Conservation (phyloP, 1,140 invertebrate species). For the Platyura marginata region DNA sequence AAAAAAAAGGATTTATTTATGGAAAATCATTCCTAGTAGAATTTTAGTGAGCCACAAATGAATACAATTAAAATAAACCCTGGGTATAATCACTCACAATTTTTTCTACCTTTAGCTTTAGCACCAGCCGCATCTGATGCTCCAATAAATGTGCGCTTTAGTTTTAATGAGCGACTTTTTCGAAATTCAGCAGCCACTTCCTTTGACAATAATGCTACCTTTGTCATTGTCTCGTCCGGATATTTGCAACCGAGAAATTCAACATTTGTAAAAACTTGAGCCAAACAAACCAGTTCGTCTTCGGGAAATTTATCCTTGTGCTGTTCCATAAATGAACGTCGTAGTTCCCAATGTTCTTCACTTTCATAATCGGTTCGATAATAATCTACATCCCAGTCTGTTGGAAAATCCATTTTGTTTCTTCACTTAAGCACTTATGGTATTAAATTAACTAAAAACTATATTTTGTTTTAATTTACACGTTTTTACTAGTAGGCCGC, state of each 20-base stretch:
- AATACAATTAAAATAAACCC: not conserved
- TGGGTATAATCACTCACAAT: constrained; percentile 17
- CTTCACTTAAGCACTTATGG: not conserved
- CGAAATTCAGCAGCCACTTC: constrained; percentile 48
- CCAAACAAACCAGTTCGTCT: constrained; percentile 59
- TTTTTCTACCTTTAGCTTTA: constrained; percentile 40
- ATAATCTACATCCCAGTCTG: constrained; percentile 40
- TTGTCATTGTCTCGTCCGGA: constrained; percentile 56
- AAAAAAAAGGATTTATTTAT: not conserved
- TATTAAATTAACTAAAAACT: too few species aligned
- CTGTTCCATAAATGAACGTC: constrained; percentile 48
- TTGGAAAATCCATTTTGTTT: constrained; percentile 9
- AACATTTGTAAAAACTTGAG: constrained; percentile 65
- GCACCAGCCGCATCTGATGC: constrained; percentile 59
- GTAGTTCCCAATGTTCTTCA: constrained; percentile 65
- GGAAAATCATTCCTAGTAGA: not conserved
- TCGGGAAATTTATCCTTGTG: constrained; percentile 53
- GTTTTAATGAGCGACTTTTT: constrained; percentile 41
- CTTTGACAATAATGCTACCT: constrained; percentile 49
- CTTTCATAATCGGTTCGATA: constrained; percentile 53
- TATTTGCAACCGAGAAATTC: constrained; percentile 75
- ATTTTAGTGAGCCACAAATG: not conserved
- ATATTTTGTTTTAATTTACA: too few species aligned
- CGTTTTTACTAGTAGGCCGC: too few species aligned
- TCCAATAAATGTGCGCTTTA: constrained; percentile 56